phyloP scores from a whole-genome alignment of 2,797 vertebrate genomes.

The Sarcophilus harrisii region DNA sequence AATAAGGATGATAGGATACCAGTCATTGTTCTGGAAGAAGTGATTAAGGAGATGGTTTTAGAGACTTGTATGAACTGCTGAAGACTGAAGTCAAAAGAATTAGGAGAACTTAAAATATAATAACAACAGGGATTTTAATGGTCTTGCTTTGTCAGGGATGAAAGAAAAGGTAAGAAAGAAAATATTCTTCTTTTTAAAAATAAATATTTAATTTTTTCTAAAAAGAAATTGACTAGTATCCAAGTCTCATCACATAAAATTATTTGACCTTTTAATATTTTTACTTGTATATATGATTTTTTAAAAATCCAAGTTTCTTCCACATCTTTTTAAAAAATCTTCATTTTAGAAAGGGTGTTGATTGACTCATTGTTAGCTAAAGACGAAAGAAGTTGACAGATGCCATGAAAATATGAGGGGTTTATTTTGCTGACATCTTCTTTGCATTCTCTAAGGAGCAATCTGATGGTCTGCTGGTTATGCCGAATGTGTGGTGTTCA shows the following conservation, averaged over 20 bases:
- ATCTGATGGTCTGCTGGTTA: conserved; percentile 78
- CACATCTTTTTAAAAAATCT: conserved; percentile 39
- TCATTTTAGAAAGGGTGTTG: conserved; percentile 52
- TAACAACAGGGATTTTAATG: not conserved
- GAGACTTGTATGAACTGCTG: not conserved
- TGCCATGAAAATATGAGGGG: conserved; percentile 62
- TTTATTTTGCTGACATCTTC: conserved; percentile 60
- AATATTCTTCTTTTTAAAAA: not conserved
- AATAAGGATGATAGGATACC: not conserved
- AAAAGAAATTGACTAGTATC: not conserved
- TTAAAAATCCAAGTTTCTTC: not conserved
- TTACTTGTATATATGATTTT: too few relatives aligned
- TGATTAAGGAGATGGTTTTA: not conserved
- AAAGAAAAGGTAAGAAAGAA: not conserved
- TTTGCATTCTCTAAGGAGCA: conserved; percentile 47
- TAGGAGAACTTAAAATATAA: not conserved
- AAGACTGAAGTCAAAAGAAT: not conserved
- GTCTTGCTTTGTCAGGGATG: not conserved
- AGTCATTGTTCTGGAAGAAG: not conserved
- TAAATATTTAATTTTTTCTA: not conserved
- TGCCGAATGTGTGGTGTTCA: conserved; percentile 65
- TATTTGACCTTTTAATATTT: not conserved
- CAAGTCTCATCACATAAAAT: not conserved
- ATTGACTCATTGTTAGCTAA: conserved; percentile 59
- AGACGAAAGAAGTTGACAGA: conserved; percentile 63